Evolutionary conservation across 2,797 vertebrate genomes (phyloP), one percentile per base, ranked within the genome.

Genomic region (Calcarius lapponicus): DNA sequence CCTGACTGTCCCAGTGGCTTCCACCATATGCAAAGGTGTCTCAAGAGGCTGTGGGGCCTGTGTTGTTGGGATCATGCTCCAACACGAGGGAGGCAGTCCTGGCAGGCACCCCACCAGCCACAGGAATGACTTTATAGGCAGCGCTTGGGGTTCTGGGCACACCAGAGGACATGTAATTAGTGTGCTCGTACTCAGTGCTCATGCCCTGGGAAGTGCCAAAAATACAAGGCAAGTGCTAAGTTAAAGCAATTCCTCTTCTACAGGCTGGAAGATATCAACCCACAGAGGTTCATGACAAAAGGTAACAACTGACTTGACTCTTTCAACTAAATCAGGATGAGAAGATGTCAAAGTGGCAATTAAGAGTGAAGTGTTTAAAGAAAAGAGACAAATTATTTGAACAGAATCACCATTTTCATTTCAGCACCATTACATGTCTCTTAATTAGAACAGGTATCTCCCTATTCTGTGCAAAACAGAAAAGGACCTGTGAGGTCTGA

Each of bases 401-500:
- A 57, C 28, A 74, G 72, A 94, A 83, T 32, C 65, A 76, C 22
- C 20, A 36, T 87, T 91, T 93, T 87, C 64, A 83, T 66, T 85
- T 91, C 73, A 93, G 71, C 58, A 72, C 81, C 0, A 0, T 79
- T 88, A 72, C 45, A 64, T 9, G 3, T 80, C 47, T 94, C 42
- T 86, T 80, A 80, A 92, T 85, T 51, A 82, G 48, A 91, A 84
- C 43, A 79, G 94, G 84, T 87, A 67, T 76, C 80, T 94, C 34
- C 56, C 50, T 74, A 20, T 87, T 67, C 53, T 82, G 71, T 71
- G 54, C 48, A 73, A 93, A 90, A 57, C 62, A 88, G 48, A 79
- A 82, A 40, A 87, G 45, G 48, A 87, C 60, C 67, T 54, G 48
- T 4, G 2, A 95, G 22, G 53, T 70, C 72, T 88, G 82, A 83